Percentiles rank a stretch among this genome's conserved stretches.
phyloP scores from a whole-genome alignment of 1,140 invertebrate species.

The Drosophila nasuta region DNA sequence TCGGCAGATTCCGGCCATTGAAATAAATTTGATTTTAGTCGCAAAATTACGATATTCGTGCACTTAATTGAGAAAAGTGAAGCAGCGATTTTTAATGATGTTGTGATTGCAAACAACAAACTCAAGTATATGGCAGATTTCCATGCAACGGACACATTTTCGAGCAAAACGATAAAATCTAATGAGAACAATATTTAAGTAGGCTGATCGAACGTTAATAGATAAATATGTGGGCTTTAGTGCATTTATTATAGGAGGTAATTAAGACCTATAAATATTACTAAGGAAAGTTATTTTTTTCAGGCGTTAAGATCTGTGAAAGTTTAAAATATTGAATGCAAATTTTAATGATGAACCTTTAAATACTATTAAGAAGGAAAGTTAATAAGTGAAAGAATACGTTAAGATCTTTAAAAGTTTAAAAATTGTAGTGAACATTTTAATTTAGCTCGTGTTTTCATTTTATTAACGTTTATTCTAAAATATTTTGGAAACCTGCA shows the following conservation, averaged over 20 bases:
- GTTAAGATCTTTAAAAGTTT: too few species aligned
- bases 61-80: constrained; percentile 78
- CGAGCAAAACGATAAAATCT: background rate
- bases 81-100: constrained; percentile 76
- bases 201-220: background rate
- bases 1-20: constrained; percentile 55
- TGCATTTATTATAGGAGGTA: background rate
- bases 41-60: constrained; percentile 67
- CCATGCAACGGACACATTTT: constrained; percentile 1
- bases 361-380: too few species aligned
- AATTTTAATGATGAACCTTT: too few species aligned
- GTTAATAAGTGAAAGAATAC: too few species aligned
- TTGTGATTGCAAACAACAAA: constrained; percentile 49
- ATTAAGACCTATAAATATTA: too few species aligned
- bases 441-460: too few species aligned
- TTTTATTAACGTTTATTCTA: too few species aligned
- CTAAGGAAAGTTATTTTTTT: too few species aligned
- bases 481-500: too few species aligned
- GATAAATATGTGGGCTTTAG: background rate
- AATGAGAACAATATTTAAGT: background rate
- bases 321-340: too few species aligned
- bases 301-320: too few species aligned
- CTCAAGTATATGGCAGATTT: constrained; percentile 4
- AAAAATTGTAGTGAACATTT: too few species aligned
- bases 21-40: constrained; percentile 80